Percentiles rank a stretch among this genome's conserved stretches.
phyloP scores from a whole-genome alignment of 2,797 vertebrate genomes.

The Spondyliosoma cantharus region DNA sequence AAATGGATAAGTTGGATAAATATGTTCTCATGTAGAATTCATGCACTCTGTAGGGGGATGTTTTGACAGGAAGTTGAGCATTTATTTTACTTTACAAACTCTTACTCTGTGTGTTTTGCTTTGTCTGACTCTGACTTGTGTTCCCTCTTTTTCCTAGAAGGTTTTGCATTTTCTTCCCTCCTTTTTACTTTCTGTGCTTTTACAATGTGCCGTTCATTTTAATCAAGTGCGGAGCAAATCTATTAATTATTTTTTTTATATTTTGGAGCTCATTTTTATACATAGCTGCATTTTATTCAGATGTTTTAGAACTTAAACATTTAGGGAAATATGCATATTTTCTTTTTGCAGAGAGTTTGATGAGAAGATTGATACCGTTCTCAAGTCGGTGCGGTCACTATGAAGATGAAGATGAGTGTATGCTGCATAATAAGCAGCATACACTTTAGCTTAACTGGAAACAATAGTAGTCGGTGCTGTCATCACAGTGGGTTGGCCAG shows the following conservation, averaged over 20 bases:
- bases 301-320: not conserved
- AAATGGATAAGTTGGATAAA: not conserved
- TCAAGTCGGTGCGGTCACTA: not conserved
- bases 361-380: not conserved
- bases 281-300: not conserved
- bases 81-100: constrained; percentile 1
- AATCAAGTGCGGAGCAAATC: not conserved
- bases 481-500: not conserved
- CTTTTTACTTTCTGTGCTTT: not conserved
- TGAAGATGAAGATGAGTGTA: no score
- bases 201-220: not conserved
- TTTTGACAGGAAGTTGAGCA: not conserved
- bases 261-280: not conserved
- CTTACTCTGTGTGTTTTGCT: not conserved
- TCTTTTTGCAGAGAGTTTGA: not conserved
- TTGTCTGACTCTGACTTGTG: not conserved
- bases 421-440: no score
- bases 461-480: constrained; percentile 9
- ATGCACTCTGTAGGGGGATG: not conserved
- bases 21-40: not conserved
- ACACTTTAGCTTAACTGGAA: not conserved
- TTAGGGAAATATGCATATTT: not conserved
- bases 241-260: not conserved
- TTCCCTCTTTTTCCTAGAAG: not conserved
- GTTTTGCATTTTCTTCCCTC: not conserved